phyloP scores from a whole-genome alignment of 2,797 vertebrate genomes.

The Propithecus deckenii region DNA sequence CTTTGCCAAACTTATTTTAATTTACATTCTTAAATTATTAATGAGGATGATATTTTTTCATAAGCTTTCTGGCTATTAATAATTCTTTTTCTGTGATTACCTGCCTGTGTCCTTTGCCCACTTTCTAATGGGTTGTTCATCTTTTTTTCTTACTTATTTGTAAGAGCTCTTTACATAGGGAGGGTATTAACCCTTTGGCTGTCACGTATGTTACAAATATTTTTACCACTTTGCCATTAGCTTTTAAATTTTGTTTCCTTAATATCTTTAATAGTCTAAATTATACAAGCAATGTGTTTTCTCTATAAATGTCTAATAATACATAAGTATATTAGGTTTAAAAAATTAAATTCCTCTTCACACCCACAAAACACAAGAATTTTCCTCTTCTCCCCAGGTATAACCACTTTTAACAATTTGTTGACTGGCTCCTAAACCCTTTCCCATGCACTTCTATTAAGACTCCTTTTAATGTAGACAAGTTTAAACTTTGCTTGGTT shows the following conservation, averaged over 20 bases:
- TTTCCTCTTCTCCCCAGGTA: neutral
- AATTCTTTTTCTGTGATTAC: neutral
- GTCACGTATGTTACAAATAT: neutral
- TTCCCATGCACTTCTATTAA: neutral
- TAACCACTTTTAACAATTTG: neutral
- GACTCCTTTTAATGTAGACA: neutral
- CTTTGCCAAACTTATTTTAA: neutral
- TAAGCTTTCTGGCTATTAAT: neutral
- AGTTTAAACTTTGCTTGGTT: neutral
- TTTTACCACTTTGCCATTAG: neutral
- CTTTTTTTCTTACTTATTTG: neutral
- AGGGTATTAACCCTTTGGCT: neutral
- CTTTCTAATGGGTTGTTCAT: neutral
- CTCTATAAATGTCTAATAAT: neutral
- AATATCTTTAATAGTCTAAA: neutral
- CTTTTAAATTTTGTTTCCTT: neutral
- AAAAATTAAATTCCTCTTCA: neutral
- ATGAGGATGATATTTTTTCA: neutral
- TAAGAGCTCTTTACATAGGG: neutral
- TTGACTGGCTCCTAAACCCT: neutral
- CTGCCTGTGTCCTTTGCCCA: neutral
- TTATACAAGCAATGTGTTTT: neutral
- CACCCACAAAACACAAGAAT: neutral
- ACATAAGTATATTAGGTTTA: neutral
- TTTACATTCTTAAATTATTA: neutral